Evolutionary conservation across 2,113 vertebrate species (phyloP).

Genomic region (Panthera leo): DNA sequence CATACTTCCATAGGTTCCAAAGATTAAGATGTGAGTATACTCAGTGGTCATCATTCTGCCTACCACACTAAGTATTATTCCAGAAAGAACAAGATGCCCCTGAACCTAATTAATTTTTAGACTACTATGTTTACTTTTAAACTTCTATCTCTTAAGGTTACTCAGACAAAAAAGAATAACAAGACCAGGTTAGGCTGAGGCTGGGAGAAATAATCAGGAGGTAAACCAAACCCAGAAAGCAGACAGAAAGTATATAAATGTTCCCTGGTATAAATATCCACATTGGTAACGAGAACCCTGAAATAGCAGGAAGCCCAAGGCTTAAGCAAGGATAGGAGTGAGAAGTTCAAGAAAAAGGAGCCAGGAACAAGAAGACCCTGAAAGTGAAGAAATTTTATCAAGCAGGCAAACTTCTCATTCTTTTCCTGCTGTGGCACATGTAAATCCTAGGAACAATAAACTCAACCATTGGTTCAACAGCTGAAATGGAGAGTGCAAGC

Average conservation of each 20-base stretch:
- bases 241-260: background rate
- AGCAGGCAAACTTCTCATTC: background rate
- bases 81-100: background rate
- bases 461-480: background rate
- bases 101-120: background rate
- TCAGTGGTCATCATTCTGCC: background rate
- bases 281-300: background rate
- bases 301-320: background rate
- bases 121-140: background rate
- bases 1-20: background rate
- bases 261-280: background rate
- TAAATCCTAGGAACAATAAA: background rate
- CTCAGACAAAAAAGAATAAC: background rate
- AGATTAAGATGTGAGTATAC: background rate
- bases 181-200: background rate
- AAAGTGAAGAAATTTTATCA: background rate
- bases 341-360: background rate
- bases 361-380: background rate
- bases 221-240: background rate
- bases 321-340: background rate
- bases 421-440: background rate
- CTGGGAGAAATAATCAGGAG: background rate
- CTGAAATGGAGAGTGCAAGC: background rate
- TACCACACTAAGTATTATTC: background rate
- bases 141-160: background rate